Conservation (phyloP, 1,140 invertebrate species). For the Aphis craccivora region DNA sequence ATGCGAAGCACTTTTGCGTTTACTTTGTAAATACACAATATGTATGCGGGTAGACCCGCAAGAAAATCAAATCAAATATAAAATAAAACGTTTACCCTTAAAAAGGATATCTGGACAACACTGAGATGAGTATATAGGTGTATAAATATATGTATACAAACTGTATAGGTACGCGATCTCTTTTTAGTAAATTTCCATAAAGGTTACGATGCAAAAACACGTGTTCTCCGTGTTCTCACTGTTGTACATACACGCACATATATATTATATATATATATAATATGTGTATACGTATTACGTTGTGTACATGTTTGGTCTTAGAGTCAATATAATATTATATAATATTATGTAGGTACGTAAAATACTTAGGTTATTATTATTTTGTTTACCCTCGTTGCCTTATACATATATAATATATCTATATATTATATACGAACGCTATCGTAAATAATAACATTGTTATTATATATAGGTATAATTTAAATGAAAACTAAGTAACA, state of each 20-base stretch:
- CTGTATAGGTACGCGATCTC: neutral
- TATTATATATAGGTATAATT: neutral
- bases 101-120: slow-evolving; percentile 31
- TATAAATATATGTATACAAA: neutral
- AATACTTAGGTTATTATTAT: neutral
- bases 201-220: slow-evolving; percentile 19
- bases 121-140: neutral
- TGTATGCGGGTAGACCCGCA: neutral
- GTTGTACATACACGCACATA: neutral
- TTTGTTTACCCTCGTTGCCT: neutral
- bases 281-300: neutral
- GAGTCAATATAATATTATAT: slow-evolving; percentile 7
- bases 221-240: slow-evolving; percentile 3
- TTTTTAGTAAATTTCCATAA: slow-evolving; percentile 7
- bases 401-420: neutral
- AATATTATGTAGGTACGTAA: neutral
- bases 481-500: neutral
- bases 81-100: slow-evolving; percentile 15
- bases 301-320: neutral
- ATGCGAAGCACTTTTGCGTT: neutral
- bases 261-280: neutral
- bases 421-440: neutral
- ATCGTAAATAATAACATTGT: neutral
- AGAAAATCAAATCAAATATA: slow-evolving; percentile 34
- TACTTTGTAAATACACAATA: slow-evolving; percentile 27